Conservation (phyloP, 2,888 invertebrate species). For the Cephus spinipes region DNA sequence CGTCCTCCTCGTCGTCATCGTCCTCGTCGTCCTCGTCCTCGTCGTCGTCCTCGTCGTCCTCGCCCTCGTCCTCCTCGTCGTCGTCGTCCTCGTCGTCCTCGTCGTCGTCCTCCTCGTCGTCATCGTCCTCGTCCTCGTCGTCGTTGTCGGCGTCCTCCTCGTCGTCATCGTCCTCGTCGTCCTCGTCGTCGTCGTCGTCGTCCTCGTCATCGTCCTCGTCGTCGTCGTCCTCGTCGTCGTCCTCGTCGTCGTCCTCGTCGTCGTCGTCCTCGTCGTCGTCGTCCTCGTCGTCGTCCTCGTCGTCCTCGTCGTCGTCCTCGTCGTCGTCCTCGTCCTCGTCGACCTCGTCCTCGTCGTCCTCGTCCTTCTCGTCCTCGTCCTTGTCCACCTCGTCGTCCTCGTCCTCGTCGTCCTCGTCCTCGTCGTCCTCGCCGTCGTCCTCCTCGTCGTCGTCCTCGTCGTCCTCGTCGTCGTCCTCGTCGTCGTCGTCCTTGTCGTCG, state of each 20-base stretch:
- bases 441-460: too few species aligned
- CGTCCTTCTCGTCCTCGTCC: too few species aligned
- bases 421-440: too few species aligned
- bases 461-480: neutral
- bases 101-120: neutral
- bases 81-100: too few species aligned
- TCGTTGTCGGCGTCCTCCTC: too few species aligned
- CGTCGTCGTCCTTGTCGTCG: too few species aligned
- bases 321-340: conserved; percentile 1
- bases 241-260: neutral
- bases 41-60: too few species aligned
- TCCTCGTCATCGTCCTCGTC: neutral
- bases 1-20: neutral
- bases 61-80: too few species aligned
- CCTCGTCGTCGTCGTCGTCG: neutral
- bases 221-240: conserved; percentile 1
- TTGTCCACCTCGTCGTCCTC: neutral
- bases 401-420: neutral
- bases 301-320: neutral
- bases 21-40: conserved; percentile 1
- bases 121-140: too few species aligned
- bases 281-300: neutral
- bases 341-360: too few species aligned
- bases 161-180: neutral
- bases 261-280: neutral